phyloP scores from a whole-genome alignment of 2,797 vertebrate species.

The Gymnoscopelus microlampas region DNA sequence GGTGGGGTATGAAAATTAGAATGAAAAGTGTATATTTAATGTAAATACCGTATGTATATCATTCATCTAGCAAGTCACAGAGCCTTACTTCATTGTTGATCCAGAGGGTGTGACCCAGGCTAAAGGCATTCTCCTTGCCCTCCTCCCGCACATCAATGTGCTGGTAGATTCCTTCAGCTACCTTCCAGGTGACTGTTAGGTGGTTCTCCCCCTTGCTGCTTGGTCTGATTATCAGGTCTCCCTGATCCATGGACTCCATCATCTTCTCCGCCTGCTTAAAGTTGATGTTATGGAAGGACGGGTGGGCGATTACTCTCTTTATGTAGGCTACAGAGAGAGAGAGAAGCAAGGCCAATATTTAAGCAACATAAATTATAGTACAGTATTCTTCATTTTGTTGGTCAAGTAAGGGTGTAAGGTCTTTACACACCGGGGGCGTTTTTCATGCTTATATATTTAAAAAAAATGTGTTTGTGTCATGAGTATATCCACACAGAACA shows the following conservation, averaged over 20 bases:
- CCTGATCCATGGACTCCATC: slow-evolving; percentile 95
- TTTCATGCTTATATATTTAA: too few species aligned
- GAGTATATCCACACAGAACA: too few species aligned
- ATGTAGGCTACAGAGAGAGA: slow-evolving; percentile 82
- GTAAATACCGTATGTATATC: background rate
- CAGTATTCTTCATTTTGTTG: too few species aligned
- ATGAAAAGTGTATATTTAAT: background rate
- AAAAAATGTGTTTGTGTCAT: too few species aligned
- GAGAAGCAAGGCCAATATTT: background rate
- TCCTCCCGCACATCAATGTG: slow-evolving; percentile 89
- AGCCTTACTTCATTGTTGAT: slow-evolving; percentile 86
- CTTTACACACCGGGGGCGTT: too few species aligned
- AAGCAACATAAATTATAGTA: too few species aligned
- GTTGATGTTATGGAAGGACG: slow-evolving; percentile 93
- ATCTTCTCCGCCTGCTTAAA: slow-evolving; percentile 94
- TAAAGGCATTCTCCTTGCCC: slow-evolving; percentile 91
- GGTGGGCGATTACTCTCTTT: slow-evolving; percentile 92
- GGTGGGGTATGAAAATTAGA: background rate
- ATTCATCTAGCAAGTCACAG: too few species aligned
- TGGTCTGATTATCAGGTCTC: slow-evolving; percentile 89
- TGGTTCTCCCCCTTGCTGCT: slow-evolving; percentile 93
- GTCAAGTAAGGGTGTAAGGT: too few species aligned
- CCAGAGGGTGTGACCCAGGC: slow-evolving; percentile 88
- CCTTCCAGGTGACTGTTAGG: slow-evolving; percentile 91
- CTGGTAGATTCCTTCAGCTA: slow-evolving; percentile 88